Evolutionary conservation across 2,888 invertebrate genomes (phyloP), one percentile per base, ranked within the genome.

Genomic region (Lomographa bimaculata): DNA sequence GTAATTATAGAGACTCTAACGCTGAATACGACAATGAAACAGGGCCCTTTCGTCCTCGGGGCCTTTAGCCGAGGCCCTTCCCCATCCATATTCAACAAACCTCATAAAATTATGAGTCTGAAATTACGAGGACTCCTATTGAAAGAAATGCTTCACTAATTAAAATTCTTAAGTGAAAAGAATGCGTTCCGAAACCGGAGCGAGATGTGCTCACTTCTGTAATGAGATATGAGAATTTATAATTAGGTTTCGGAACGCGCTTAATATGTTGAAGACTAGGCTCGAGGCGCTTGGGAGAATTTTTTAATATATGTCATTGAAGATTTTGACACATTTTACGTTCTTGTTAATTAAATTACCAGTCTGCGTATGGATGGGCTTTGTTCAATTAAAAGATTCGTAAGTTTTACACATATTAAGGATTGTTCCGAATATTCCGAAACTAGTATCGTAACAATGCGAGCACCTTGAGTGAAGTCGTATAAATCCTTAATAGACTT

Each of bases 81-180:
- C 17, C 29, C 40, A 41, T 41, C 40, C 40, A 40, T 34, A 41
- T 41, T 41, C 28, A 41, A 41, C 42, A 42, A 41, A 41, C 26
- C 41, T 51, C 50, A 55, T 51, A 48, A 57, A 56, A 58, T 54
- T 51, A 55, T 50, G 56, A 50, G 42, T 21, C 36, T 36, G 30
- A 32, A 42, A 32, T 42, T 36, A 42, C 19, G 26, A 30, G 30
- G 21, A 32, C 34, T 42, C 51, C 46, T 44, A 47, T 48, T 50
- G 50, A 58, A 59, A 58, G 57, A 59, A 57, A 62, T 56, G 48
- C 55, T 48, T 47, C 53, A 44, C 52, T 64, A 64, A 62, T 64
- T 64, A 64, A 64, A 62, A 62, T 60, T 62, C 60, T 64, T 60
- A n/a, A 38, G 42, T 40, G 40, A 50, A 57, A 56, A 59, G 57